Evolutionary conservation across 1,140 invertebrate genomes (phyloP).

Genomic region (Drosophila persimilis): DNA sequence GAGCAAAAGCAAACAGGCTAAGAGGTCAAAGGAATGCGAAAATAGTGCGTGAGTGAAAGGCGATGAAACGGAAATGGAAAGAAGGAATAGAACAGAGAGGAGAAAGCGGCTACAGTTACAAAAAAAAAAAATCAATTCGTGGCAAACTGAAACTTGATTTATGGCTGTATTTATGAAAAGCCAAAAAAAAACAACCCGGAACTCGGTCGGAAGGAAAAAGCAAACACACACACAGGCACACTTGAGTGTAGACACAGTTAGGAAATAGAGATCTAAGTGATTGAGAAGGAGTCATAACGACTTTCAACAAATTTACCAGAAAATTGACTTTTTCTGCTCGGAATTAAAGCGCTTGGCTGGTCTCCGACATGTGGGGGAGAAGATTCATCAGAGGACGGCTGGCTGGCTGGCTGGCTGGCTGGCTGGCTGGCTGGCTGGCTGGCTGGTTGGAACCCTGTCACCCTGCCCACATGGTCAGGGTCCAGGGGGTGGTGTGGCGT

Average conservation of each 20-base stretch:
- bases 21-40: conserved; percentile 68
- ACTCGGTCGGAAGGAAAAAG: conserved; percentile 25
- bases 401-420: conserved; percentile 43
- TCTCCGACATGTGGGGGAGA: no score
- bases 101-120: conserved; percentile 36
- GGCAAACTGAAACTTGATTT: conserved; percentile 80
- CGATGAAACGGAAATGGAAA: conserved; percentile 62
- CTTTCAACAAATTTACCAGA: conserved; percentile 80
- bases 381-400: conserved; percentile 8
- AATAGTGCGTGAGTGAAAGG: conserved; percentile 49
- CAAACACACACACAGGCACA: conserved; percentile 12
- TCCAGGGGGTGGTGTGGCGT: conserved; percentile 29
- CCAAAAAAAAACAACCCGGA: conserved; percentile 40
- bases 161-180: conserved; percentile 81
- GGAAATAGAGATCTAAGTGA: conserved; percentile 81
- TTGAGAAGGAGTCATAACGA: conserved; percentile 77
- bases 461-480: conserved; percentile 4
- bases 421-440: conserved; percentile 26
- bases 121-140: conserved; percentile 76
- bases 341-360: conserved; percentile 67
- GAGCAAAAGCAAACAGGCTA: conserved; percentile 49
- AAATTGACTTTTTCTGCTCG: conserved; percentile 81
- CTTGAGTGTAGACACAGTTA: conserved; percentile 41
- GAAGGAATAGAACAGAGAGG: conserved; percentile 5
- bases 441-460: conserved; percentile 10